These are phyloP conservation scores for Idaea dimidiata DNA, from an alignment of 2,888 invertebrate species.

Conservation along the genomic window DNA sequence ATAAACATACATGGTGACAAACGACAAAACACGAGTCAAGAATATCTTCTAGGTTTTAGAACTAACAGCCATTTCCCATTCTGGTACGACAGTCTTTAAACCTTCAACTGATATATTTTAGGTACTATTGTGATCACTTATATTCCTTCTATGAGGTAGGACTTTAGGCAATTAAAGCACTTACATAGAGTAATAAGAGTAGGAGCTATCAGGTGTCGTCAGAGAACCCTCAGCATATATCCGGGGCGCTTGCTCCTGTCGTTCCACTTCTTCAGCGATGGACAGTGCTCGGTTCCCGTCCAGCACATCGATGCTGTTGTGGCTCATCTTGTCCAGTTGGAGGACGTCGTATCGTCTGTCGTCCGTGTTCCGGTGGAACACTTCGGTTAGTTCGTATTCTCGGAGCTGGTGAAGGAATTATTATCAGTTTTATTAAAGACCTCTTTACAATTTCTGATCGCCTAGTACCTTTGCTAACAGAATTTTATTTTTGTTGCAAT, in stretches of 20 bases:
- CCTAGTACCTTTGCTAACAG: no score
- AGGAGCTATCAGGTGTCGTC: slow-evolving; percentile 69
- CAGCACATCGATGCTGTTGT: slow-evolving; percentile 81
- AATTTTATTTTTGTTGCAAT: no score
- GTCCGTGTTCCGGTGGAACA: slow-evolving; percentile 91
- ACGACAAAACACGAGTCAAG: no score
- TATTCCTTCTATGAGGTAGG: no score
- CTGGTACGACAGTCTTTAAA: background rate
- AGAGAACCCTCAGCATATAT: slow-evolving; percentile 74
- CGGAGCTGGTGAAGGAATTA: slow-evolving; percentile 81
- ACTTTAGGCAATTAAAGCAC: slow-evolving; percentile 28
- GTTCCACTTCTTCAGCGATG: slow-evolving; percentile 89
- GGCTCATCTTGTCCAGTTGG: slow-evolving; percentile 79
- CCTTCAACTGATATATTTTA: no score
- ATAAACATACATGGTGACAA: no score
- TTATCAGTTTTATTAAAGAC: background rate
- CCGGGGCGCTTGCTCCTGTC: slow-evolving; percentile 83
- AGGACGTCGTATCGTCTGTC: slow-evolving; percentile 88
- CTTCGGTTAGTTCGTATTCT: slow-evolving; percentile 93
- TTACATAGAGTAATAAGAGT: slow-evolving; percentile 74
- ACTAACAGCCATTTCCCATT: no score
- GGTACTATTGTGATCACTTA: no score
- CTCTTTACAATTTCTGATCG: no score
- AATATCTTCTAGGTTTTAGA: no score
- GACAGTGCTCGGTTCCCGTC: slow-evolving; percentile 87